A percentile compares a stretch with the other conserved stretches of the same genome.
phyloP scores from a whole-genome alignment of 1,140 invertebrate species.

The Ceratosolen solmsi region DNA sequence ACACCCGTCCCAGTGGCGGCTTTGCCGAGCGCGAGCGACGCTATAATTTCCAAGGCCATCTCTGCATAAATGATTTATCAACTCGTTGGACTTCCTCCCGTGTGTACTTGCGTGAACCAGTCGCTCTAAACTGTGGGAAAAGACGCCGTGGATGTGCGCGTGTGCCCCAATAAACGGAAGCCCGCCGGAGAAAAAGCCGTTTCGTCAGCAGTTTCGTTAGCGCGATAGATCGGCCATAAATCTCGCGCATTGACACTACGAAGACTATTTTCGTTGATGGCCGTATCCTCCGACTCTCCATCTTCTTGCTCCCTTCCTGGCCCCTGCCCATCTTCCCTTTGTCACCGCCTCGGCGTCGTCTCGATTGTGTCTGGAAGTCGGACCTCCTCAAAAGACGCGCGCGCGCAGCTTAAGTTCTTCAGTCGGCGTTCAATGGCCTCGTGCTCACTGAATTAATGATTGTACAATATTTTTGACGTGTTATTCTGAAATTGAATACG shows the following conservation, averaged over 20 bases:
- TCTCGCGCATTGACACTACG: slow-evolving; percentile 57
- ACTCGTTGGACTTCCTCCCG: slow-evolving; percentile 6
- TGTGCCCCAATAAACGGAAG: background rate
- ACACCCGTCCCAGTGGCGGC: no score
- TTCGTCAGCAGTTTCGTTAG: slow-evolving; percentile 58
- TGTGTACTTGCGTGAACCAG: background rate
- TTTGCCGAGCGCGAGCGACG: background rate
- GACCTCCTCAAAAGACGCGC: background rate
- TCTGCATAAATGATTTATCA: slow-evolving; percentile 41
- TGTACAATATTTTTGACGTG: background rate
- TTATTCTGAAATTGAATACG: background rate
- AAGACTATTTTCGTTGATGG: slow-evolving; percentile 45
- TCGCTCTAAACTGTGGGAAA: slow-evolving; percentile 44
- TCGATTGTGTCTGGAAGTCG: slow-evolving; percentile 4
- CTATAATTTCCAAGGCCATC: slow-evolving; percentile 34
- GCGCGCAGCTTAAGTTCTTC: background rate
- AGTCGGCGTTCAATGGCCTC: background rate
- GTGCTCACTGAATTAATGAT: background rate
- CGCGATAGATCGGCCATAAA: slow-evolving; percentile 53
- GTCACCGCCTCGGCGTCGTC: background rate
- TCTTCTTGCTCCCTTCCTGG: background rate
- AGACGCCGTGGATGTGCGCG: background rate
- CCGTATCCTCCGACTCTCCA: background rate
- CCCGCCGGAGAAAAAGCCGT: slow-evolving; percentile 26
- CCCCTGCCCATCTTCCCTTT: background rate